These are phyloP conservation scores for Drosophila albomicans DNA, from an alignment of 1,140 invertebrate species.

Conservation along the genomic window DNA sequence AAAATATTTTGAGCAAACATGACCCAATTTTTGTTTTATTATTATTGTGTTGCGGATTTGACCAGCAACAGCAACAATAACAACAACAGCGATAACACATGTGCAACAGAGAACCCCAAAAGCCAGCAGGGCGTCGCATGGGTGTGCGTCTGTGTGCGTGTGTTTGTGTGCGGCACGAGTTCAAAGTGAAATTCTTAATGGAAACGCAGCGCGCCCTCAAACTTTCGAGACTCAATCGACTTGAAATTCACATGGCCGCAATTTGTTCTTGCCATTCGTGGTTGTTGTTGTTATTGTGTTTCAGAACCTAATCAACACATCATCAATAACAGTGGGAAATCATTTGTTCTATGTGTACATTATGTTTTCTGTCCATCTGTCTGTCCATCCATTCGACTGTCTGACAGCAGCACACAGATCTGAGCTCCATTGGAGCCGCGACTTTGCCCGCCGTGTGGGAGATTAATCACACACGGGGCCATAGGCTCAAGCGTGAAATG, in stretches of 20 bases:
- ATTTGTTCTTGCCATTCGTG: conserved; percentile 36
- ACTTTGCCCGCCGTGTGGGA: conserved; percentile 43
- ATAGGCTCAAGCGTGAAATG: conserved; percentile 71
- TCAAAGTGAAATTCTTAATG: conserved; percentile 77
- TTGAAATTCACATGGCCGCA: conserved; percentile 75
- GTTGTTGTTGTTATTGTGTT: conserved; percentile 32
- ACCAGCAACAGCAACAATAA: conserved; percentile 34
- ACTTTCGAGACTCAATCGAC: conserved; percentile 33
- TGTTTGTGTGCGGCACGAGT: conserved; percentile 64
- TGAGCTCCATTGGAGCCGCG: conserved; percentile 51
- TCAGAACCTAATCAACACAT: conserved; percentile 84
- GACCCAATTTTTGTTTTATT: conserved; percentile 60
- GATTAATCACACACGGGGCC: conserved; percentile 70
- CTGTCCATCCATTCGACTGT: neutral
- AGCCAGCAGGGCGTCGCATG: conserved; percentile 41
- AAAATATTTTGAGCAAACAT: conserved; percentile 68
- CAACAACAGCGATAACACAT: conserved; percentile 36
- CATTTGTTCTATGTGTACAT: conserved; percentile 58
- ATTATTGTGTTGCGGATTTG: conserved; percentile 16
- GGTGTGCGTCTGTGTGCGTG: neutral
- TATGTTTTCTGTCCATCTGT: conserved; percentile 9
- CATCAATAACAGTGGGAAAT: conserved; percentile 83
- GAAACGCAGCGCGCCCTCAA: conserved; percentile 60
- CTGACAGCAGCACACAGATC: conserved; percentile 40
- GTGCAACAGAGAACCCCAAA: conserved; percentile 37